Evolutionary conservation across 2,888 invertebrate genomes (phyloP), one percentile per base, ranked within the genome.

Genomic region (Druceiella hillmani): DNA sequence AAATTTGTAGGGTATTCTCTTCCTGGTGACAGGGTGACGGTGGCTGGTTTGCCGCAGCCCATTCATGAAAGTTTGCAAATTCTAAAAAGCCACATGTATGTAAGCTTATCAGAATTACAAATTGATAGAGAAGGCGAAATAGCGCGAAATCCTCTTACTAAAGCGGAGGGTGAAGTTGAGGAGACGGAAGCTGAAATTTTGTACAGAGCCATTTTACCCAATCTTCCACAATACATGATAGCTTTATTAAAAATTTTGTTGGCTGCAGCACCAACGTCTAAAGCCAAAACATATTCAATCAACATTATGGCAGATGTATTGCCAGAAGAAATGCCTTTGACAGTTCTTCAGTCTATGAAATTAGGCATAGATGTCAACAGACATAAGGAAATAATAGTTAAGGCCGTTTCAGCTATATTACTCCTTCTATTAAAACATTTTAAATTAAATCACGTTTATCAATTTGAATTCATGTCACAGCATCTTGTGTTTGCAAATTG

Each of bases 401-500:
- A 99, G 73, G 88, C 95, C 9, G 85, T 92, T 1, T 90, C 92
- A 27, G 88, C 87, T 10, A 88, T 97, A 50, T 71, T 98, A 36
- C 66, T 99, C 40, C 70, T 98, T 6, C 77, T 98, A 36, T 68
- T 99, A 48, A 99, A 99, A 67, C 97, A 99, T 70, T 93, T 98
- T 56, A 98, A 98, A 66, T 61, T 78, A 42, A 99, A 97, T 68
- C 99, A 99, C 68, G 79, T 98, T 30, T 99, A 97, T 63, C 99
- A 99, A 69, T 99, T 98, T 73, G 99, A 99, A 66, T 98, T 92
- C 59, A 92, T 98, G 85, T 92, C 94, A 2, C 97, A 99, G 64
- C 97, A 99, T 69, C 74, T 99, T 50, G 95, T 99, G 6, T 98
- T 98, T 68, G 98, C 98, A 41, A 99, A 99, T 62, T 99, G 98